These are phyloP conservation scores for Drosophila lacertosa DNA, from an alignment of 1,140 invertebrate species.

Conservation along the genomic window DNA sequence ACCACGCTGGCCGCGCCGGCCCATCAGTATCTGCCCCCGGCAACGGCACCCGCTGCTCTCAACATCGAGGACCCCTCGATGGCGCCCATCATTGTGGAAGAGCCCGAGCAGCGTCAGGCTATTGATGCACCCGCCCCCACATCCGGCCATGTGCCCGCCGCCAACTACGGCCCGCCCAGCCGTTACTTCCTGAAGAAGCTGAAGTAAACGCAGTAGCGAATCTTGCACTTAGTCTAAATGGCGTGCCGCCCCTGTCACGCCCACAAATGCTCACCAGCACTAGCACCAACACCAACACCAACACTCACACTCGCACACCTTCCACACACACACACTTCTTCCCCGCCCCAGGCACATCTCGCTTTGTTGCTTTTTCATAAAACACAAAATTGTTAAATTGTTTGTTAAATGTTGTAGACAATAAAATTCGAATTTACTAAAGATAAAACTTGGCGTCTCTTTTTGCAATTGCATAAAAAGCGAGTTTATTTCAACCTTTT, in stretches of 20 bases:
- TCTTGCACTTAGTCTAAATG: constrained; percentile 65
- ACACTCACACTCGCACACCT: constrained; percentile 26
- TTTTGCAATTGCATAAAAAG: constrained; percentile 21
- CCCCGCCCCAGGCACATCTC: constrained; percentile 47
- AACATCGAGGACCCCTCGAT: constrained; percentile 61
- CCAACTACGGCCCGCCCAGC: constrained; percentile 73
- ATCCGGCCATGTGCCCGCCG: constrained; percentile 58
- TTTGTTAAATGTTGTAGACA: constrained; percentile 69
- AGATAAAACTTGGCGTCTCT: constrained; percentile 15
- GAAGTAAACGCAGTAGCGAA: constrained; percentile 54
- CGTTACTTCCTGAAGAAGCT: constrained; percentile 78
- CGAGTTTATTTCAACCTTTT: constrained; percentile 29
- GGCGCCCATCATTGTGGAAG: constrained; percentile 72
- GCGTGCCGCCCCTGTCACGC: constrained; percentile 29
- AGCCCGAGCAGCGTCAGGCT: constrained; percentile 58
- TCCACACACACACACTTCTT: constrained; percentile 35
- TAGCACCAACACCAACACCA: constrained; percentile 20
- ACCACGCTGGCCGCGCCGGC: constrained; percentile 64
- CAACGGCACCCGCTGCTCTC: constrained; percentile 54
- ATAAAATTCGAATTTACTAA: constrained; percentile 72
- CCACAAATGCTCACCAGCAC: constrained; percentile 12
- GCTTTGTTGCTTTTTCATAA: constrained; percentile 58
- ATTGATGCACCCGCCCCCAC: constrained; percentile 29
- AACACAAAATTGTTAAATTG: constrained; percentile 54
- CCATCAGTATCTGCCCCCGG: constrained; percentile 75